phyloP scores from a whole-genome alignment of 2,113 vertebrate genomes.

The Sinocyclocheilus grahami region DNA sequence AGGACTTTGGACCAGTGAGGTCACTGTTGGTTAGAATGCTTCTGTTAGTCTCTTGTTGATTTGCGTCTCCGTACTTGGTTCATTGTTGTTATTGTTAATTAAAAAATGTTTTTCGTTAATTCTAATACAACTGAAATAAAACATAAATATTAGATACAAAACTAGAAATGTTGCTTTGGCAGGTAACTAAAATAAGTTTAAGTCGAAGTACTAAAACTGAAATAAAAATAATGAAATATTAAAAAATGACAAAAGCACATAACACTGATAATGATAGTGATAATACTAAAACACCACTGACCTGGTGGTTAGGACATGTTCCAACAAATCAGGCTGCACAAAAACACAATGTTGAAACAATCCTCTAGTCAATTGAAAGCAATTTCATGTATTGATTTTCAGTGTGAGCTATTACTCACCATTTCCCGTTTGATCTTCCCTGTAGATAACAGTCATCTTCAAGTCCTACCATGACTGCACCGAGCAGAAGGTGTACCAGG shows the following conservation, averaged over 20 bases:
- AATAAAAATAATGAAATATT: neutral
- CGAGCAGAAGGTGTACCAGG: slow-evolving; percentile 84
- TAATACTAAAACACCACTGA: neutral
- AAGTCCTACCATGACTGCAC: slow-evolving; percentile 80
- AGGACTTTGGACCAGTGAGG: neutral
- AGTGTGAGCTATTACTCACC: slow-evolving; percentile 7
- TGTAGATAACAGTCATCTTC: slow-evolving; percentile 83
- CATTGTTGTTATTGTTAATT: neutral
- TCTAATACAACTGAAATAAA: neutral
- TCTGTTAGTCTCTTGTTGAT: neutral
- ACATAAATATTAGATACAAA: neutral
- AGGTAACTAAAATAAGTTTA: neutral
- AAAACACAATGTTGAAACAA: slow-evolving; percentile 12
- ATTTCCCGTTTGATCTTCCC: neutral
- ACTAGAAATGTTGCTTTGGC: no score
- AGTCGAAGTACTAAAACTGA: neutral
- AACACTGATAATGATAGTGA: no score
- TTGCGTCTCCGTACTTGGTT: neutral
- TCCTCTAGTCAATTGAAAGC: slow-evolving; percentile 8
- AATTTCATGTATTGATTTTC: slow-evolving; percentile 14
- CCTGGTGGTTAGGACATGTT: neutral
- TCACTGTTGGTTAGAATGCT: neutral
- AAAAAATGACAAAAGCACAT: no score
- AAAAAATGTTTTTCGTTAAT: neutral
- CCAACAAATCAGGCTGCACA: neutral